Percentiles rank a stretch among this genome's conserved stretches.
These are phyloP conservation scores for Ispidina lecontei DNA, from an alignment of 2,797 vertebrate species.

Conservation along the genomic window DNA sequence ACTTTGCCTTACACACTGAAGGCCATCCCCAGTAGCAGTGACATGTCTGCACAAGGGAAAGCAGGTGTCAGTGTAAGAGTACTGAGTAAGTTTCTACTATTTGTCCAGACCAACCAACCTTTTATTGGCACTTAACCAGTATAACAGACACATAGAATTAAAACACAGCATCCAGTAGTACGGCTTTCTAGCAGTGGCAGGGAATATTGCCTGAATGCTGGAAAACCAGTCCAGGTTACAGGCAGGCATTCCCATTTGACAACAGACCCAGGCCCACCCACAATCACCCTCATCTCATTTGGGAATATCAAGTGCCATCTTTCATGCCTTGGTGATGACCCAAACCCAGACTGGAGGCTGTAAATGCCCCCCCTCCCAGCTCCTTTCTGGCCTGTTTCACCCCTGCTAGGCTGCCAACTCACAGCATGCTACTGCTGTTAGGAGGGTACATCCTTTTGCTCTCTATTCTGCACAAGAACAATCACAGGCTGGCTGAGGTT, in stretches of 20 bases:
- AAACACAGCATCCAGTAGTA: neutral
- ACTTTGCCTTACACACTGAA: rapidly evolving
- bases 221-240: neutral
- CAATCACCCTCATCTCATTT: neutral
- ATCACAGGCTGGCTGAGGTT: neutral
- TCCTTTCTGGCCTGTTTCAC: neutral
- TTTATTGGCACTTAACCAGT: neutral
- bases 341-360: neutral
- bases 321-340: neutral
- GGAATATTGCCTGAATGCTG: neutral
- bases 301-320: neutral
- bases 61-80: neutral
- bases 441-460: rapidly evolving
- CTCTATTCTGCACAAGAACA: neutral
- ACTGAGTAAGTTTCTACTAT: neutral
- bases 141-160: neutral
- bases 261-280: rapidly evolving
- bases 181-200: neutral
- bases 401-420: neutral
- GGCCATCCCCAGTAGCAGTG: neutral
- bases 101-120: neutral
- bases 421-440: neutral
- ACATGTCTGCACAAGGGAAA: neutral
- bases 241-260: neutral
- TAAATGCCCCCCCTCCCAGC: neutral